Evolutionary conservation across 2,797 vertebrate species (phyloP).

Genomic region (Syngnathus rostellatus): DNA sequence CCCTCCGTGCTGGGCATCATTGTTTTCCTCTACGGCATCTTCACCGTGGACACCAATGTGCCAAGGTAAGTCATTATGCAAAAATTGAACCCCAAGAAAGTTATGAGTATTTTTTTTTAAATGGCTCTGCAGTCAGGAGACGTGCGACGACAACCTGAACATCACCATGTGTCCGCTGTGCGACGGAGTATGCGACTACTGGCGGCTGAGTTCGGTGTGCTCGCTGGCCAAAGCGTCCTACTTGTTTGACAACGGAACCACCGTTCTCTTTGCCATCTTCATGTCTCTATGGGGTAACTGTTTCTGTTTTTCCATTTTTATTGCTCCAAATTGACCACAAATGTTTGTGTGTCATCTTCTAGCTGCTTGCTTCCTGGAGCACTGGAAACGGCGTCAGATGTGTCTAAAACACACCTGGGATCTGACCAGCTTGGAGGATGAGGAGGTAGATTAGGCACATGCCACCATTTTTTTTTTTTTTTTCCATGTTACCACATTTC

Average conservation of each 20-base stretch:
- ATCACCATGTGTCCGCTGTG: constrained; percentile 99
- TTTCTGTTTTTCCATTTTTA: not conserved
- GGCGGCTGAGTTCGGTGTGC: constrained; percentile 89
- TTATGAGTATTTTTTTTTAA: not conserved
- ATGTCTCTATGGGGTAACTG: constrained; percentile 95
- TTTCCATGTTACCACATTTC: not conserved
- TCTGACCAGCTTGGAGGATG: constrained; percentile 88
- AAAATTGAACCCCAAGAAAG: not conserved
- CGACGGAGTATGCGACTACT: constrained; percentile 90
- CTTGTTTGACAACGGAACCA: constrained; percentile 94
- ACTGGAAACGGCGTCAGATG: constrained; percentile 96
- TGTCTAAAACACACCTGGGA: constrained; percentile 91
- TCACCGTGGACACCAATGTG: constrained; percentile 86
- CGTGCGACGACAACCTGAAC: constrained; percentile 80
- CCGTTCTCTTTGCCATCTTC: constrained; percentile 92
- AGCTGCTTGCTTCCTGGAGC: constrained; percentile 95
- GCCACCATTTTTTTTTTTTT: not conserved
- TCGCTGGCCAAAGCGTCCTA: constrained; percentile 82
- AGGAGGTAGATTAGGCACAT: constrained; percentile 71
- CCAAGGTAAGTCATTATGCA: constrained; percentile 75
- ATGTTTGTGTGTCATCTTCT: constrained; percentile 22
- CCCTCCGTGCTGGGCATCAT: constrained; percentile 89
- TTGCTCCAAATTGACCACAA: not conserved
- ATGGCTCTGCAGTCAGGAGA: constrained; percentile 77
- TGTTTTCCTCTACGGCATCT: constrained; percentile 92